phyloP scores from a whole-genome alignment of 2,113 vertebrate species.

The Macroglossus sobrinus region DNA sequence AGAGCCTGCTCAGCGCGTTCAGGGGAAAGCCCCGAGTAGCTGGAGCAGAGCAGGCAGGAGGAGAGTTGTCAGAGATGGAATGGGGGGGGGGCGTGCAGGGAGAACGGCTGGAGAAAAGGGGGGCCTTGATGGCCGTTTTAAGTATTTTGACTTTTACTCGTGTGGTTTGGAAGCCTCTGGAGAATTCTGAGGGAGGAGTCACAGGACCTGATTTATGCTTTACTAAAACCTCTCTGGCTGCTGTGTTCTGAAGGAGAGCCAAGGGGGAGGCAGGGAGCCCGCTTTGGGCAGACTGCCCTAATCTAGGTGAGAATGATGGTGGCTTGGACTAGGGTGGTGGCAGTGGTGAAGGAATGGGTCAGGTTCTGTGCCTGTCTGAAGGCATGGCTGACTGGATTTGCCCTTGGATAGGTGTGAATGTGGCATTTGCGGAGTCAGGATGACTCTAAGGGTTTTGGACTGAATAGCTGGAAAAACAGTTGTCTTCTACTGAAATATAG shows the following conservation, averaged over 20 bases:
- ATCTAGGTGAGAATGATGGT: accelerated
- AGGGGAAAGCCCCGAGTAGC: background rate
- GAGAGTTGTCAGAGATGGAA: background rate
- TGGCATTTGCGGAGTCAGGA: background rate
- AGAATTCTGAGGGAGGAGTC: background rate
- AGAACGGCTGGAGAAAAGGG: background rate
- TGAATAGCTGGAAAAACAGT: background rate
- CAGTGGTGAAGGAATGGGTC: background rate
- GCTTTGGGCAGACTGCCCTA: accelerated
- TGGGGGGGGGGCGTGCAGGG: background rate
- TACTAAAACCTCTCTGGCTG: background rate
- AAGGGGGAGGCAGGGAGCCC: too few species aligned
- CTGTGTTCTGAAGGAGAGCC: background rate
- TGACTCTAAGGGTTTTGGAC: background rate
- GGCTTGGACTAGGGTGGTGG: background rate
- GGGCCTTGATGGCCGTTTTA: background rate
- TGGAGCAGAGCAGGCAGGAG: background rate
- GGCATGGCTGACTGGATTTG: background rate
- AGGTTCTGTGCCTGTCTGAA: background rate
- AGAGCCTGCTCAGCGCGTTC: background rate
- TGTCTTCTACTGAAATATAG: background rate
- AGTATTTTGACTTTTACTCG: background rate
- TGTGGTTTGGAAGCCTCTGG: background rate
- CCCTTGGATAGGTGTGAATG: background rate
- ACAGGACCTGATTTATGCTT: background rate